These are phyloP conservation scores for Poecilia gillii DNA, from an alignment of 2,797 vertebrate species.

Conservation along the genomic window DNA sequence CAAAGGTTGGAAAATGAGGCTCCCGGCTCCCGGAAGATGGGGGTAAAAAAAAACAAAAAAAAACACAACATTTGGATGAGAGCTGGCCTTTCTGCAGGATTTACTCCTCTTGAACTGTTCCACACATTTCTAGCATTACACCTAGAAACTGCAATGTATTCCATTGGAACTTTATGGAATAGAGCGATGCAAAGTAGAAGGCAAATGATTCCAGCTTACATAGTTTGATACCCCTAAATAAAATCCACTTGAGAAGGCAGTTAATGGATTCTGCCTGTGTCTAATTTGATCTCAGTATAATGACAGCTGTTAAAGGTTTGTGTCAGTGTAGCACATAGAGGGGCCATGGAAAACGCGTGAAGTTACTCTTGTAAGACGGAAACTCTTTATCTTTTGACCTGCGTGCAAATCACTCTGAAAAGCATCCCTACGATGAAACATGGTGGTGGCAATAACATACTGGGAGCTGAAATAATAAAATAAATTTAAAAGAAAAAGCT, in stretches of 20 bases:
- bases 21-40: background rate
- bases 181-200: background rate
- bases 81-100: background rate
- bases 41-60: background rate
- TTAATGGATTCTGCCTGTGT: background rate
- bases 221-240: background rate
- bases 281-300: background rate
- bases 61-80: constrained; percentile 5
- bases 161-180: background rate
- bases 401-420: background rate
- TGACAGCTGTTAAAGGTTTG: background rate
- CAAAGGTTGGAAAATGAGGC: constrained; percentile 19
- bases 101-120: no score
- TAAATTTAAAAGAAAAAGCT: background rate
- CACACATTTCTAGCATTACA: background rate
- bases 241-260: background rate
- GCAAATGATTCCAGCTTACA: background rate
- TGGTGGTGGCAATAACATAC: background rate
- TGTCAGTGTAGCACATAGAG: background rate
- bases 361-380: background rate
- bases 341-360: background rate
- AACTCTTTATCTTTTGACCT: background rate
- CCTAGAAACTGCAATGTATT: background rate
- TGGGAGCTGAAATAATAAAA: background rate
- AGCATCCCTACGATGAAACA: background rate